phyloP scores from a whole-genome alignment of 2,113 vertebrate genomes.

The Aldabrachelys gigantea region DNA sequence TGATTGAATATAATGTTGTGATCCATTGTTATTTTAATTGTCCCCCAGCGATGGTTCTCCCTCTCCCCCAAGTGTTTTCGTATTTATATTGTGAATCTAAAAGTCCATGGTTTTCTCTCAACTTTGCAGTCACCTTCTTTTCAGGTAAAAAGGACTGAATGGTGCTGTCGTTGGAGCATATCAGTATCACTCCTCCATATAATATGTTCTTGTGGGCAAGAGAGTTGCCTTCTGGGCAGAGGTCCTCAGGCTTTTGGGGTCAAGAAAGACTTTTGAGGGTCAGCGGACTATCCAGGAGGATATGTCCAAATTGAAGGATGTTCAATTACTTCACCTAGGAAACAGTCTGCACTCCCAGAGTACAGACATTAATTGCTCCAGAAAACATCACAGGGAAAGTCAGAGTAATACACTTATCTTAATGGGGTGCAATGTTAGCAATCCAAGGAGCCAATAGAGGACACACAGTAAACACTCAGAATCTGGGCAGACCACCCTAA shows the following conservation, averaged over 20 bases:
- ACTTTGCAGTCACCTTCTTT: not conserved
- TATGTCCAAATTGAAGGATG: not conserved
- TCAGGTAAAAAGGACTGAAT: not conserved
- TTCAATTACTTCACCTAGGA: not conserved
- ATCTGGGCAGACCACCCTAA: not conserved
- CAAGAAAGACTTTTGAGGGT: not conserved
- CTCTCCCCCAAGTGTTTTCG: not conserved
- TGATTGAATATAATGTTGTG: not conserved
- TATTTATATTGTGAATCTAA: not conserved
- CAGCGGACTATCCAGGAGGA: not conserved
- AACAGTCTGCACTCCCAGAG: not conserved
- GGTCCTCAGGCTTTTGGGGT: not conserved
- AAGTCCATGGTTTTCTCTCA: not conserved
- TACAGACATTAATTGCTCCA: not conserved
- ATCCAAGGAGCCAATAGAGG: not conserved
- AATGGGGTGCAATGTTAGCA: not conserved
- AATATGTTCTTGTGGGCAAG: not conserved
- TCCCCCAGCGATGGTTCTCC: too few relatives aligned
- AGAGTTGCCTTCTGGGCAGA: not conserved
- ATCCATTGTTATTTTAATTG: not conserved
- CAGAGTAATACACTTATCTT: not conserved
- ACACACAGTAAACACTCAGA: not conserved
- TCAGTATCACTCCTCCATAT: not conserved
- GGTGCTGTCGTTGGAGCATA: not conserved
- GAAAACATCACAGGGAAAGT: not conserved